Percentiles rank a stretch among this genome's conserved stretches.
phyloP scores from a whole-genome alignment of 2,113 vertebrate species.

The Epinephelus fuscoguttatus region DNA sequence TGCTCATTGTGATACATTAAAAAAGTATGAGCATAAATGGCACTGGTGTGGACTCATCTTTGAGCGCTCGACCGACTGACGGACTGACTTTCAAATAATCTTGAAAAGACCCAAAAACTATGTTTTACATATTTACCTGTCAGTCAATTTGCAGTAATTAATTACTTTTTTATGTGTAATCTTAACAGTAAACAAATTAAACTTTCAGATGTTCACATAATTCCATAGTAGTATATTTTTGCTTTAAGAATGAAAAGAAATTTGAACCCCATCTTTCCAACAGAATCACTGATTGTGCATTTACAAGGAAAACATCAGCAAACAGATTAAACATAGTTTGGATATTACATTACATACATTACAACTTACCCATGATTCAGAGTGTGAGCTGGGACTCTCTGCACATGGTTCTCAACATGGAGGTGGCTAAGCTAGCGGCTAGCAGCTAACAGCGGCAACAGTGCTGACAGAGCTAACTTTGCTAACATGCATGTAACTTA shows the following conservation, averaged over 20 bases:
- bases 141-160: background rate
- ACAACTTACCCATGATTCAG: too few relatives aligned
- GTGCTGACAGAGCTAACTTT: too few relatives aligned
- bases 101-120: background rate
- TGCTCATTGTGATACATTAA: constrained; percentile 99
- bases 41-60: constrained; percentile 63
- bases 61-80: constrained; percentile 1
- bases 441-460: too few relatives aligned
- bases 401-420: too few relatives aligned
- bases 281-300: background rate
- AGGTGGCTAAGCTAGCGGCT: too few relatives aligned
- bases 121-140: background rate
- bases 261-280: background rate
- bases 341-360: too few relatives aligned
- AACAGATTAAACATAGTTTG: too few relatives aligned
- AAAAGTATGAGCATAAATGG: constrained; percentile 96
- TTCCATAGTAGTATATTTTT: background rate
- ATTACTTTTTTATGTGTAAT: background rate
- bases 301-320: background rate
- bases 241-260: background rate
- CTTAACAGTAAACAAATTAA: background rate
- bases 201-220: background rate
- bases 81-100: too few relatives aligned
- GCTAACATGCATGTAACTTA: too few relatives aligned
- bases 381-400: too few relatives aligned